These are phyloP conservation scores for Pseudococcus viburni DNA, from an alignment of 2,888 invertebrate species.

Conservation along the genomic window DNA sequence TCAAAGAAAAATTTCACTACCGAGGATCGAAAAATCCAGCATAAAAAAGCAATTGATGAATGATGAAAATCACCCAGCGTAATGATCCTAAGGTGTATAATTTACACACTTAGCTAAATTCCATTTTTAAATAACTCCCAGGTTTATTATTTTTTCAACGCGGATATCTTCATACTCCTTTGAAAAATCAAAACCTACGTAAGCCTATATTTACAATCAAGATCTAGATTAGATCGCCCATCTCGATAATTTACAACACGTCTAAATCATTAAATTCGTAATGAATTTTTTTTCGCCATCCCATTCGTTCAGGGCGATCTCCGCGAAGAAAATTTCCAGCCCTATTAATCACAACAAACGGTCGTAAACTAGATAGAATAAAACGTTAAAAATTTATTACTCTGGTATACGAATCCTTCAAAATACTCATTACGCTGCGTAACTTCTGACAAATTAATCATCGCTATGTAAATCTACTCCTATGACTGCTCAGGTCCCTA, in stretches of 20 bases:
- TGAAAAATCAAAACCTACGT: neutral
- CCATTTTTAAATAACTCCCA: neutral
- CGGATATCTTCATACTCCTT: neutral
- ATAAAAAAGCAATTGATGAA: neutral
- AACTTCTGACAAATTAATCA: slow-evolving; percentile 26
- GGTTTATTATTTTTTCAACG: neutral
- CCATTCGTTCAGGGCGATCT: neutral
- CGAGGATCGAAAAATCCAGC: neutral
- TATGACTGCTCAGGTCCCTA: neutral
- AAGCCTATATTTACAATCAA: neutral
- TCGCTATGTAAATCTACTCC: neutral
- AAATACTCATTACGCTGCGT: neutral
- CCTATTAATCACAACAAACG: slow-evolving; percentile 9
- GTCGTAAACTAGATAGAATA: neutral
- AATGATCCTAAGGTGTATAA: neutral
- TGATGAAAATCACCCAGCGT: neutral
- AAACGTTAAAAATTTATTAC: slow-evolving; percentile 3
- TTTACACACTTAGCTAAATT: neutral
- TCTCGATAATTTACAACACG: neutral
- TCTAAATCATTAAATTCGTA: neutral
- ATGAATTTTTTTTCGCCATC: neutral
- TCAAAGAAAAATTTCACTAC: neutral
- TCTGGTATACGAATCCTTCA: neutral
- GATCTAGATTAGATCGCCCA: neutral
- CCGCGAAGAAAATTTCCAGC: neutral